phyloP scores from a whole-genome alignment of 2,797 vertebrate species.

The Rhinophrynus dorsalis region DNA sequence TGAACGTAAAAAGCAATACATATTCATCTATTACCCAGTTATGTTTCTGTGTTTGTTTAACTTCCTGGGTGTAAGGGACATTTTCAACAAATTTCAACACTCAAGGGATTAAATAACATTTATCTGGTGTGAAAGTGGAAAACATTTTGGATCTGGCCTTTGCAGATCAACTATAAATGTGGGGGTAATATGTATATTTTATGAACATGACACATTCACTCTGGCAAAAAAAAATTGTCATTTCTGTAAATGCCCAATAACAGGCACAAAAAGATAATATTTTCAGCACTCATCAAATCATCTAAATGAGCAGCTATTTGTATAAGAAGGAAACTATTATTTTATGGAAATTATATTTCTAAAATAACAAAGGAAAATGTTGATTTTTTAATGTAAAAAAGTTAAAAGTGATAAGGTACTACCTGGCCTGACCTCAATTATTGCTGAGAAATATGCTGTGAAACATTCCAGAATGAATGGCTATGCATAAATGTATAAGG shows the following conservation, averaged over 20 bases:
- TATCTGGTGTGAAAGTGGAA: no score
- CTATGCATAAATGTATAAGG: slow-evolving; percentile 28
- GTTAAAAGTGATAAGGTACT: neutral
- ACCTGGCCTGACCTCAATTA: neutral
- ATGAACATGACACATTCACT: no score
- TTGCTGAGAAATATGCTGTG: slow-evolving; percentile 2
- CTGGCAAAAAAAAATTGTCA: neutral
- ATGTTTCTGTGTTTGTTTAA: no score
- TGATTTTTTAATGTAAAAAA: neutral
- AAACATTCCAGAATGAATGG: neutral
- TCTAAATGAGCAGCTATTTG: neutral
- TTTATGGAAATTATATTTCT: neutral
- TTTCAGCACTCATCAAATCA: neutral
- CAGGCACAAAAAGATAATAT: neutral
- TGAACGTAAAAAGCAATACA: no score
- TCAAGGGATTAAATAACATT: no score
- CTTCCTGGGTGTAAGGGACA: no score
- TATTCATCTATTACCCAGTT: no score
- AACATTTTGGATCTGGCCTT: no score
- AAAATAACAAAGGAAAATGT: neutral
- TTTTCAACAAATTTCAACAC: no score
- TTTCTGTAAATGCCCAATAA: neutral
- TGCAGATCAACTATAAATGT: no score
- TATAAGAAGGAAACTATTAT: neutral
- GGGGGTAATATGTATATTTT: no score